A percentile compares a stretch with the other conserved stretches of the same genome.
phyloP scores from a whole-genome alignment of 2,113 vertebrate species.

The Heterochromis multidens region DNA sequence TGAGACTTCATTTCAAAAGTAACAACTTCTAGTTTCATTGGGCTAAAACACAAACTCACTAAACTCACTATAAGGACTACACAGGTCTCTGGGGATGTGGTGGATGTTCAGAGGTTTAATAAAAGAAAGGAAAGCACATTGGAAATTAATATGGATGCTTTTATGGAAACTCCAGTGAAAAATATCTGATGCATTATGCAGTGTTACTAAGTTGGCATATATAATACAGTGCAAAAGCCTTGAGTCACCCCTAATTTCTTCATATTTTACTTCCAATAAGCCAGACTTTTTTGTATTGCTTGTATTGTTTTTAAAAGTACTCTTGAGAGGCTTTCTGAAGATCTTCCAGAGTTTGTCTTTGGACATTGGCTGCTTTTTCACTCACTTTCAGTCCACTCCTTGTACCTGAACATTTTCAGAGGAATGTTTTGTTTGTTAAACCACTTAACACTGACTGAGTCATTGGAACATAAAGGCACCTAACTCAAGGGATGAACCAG shows the following conservation, averaged over 20 bases:
- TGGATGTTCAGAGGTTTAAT: background rate
- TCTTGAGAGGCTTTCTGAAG: no score
- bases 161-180: background rate
- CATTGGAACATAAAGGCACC: background rate
- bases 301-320: no score
- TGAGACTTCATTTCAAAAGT: background rate
- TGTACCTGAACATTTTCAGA: background rate
- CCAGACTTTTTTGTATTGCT: no score
- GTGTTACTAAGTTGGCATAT: background rate
- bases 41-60: background rate
- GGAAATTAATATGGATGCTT: background rate
- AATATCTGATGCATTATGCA: background rate
- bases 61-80: background rate
- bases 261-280: no score
- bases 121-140: background rate
- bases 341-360: no score
- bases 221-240: background rate
- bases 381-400: no score
- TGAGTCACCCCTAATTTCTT: background rate
- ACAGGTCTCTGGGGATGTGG: background rate
- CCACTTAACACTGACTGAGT: background rate
- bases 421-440: background rate
- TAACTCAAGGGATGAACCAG: background rate
- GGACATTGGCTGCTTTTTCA: no score
- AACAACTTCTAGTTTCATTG: background rate